Percentiles rank a stretch among this genome's conserved stretches.
Conservation (phyloP, 2,797 vertebrate species). For the Masticophis lateralis region DNA sequence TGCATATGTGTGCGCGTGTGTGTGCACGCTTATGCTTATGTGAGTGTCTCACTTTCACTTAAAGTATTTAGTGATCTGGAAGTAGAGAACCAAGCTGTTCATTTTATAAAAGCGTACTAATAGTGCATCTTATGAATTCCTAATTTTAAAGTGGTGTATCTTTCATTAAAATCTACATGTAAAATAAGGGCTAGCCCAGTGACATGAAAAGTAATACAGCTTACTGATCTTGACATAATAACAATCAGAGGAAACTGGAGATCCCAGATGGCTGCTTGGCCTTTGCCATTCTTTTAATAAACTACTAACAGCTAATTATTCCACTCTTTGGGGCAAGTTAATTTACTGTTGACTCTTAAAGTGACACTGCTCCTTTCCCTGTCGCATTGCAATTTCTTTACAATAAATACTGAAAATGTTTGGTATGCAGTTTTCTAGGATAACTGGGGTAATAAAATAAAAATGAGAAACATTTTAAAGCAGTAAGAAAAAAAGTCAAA, state of each 20-base stretch:
- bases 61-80: conserved; percentile 62
- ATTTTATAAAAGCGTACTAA: conserved; percentile 69
- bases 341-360: conserved; percentile 84
- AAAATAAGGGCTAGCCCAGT: conserved; percentile 69
- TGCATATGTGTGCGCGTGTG: background rate
- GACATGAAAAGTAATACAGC: conserved; percentile 78
- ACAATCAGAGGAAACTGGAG: conserved; percentile 76
- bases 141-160: conserved; percentile 71
- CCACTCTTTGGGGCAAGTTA: conserved; percentile 78
- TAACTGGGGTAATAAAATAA: background rate
- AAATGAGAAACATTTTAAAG: background rate
- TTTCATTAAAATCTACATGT: conserved; percentile 77
- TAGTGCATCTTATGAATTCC: conserved; percentile 66
- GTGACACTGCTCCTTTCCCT: conserved; percentile 68
- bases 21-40: background rate
- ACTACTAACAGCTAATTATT: conserved; percentile 84
- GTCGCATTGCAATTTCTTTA: conserved; percentile 29
- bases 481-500: background rate
- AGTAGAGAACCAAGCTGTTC: conserved; percentile 59
- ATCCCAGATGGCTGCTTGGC: conserved; percentile 84
- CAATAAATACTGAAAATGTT: background rate
- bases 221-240: conserved; percentile 75
- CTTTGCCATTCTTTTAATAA: conserved; percentile 84
- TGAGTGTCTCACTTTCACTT: conserved; percentile 2
- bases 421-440: background rate